These are phyloP conservation scores for Hypomesus transpacificus DNA, from an alignment of 2,113 vertebrate genomes.

Conservation along the genomic window DNA sequence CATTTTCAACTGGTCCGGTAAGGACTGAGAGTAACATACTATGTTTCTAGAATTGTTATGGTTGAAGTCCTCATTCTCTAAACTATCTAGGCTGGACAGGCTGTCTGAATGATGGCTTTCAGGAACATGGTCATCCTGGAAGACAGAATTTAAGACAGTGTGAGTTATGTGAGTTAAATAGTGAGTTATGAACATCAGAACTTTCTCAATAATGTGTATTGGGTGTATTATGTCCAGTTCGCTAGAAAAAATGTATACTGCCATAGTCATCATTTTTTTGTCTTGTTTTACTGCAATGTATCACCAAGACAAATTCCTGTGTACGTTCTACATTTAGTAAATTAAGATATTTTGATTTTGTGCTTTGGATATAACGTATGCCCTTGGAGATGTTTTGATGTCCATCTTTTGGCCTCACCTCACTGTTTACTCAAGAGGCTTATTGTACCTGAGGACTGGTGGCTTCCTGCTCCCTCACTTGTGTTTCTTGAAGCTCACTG, in stretches of 20 bases:
- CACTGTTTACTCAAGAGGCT: background rate
- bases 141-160: slow-evolving; percentile 38
- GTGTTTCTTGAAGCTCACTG: slow-evolving; percentile 69
- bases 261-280: too few species aligned
- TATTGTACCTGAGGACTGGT: slow-evolving; percentile 50
- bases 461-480: slow-evolving; percentile 70
- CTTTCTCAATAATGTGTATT: too few species aligned
- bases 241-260: too few species aligned
- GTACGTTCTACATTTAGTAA: too few species aligned
- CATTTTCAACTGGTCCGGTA: slow-evolving; percentile 53
- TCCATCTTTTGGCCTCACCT: background rate
- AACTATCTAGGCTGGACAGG: slow-evolving; percentile 84
- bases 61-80: slow-evolving; percentile 75
- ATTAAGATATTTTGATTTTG: too few species aligned
- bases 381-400: background rate
- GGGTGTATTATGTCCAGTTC: too few species aligned
- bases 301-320: too few species aligned
- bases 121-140: slow-evolving; percentile 78
- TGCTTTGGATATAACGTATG: background rate
- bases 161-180: background rate
- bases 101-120: slow-evolving; percentile 76
- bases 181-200: too few species aligned
- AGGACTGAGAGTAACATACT: slow-evolving; percentile 47
- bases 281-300: too few species aligned
- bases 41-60: slow-evolving; percentile 45